Evolutionary conservation across 2,888 invertebrate species (phyloP), one percentile per base, ranked within the genome.

Genomic region (Brachylomia viminalis): DNA sequence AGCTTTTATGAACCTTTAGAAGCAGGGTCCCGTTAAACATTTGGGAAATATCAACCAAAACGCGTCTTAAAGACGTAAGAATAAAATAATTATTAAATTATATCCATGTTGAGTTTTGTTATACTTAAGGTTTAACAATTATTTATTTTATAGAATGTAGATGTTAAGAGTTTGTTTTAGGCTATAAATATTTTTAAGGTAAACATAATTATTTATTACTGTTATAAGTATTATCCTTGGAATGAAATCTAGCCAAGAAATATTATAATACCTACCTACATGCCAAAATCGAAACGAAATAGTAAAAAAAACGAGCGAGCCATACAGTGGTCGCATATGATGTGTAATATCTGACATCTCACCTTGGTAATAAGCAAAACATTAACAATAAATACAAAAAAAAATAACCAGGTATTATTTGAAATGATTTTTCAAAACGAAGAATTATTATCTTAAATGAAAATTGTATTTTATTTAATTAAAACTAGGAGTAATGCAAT

Each of bases 41-140:
- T 58, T 23, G 2, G 30, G 1, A 11, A 33, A 52, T 54, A 5
- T 13, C 27, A 27, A 52, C 30, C n/a, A n/a, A 49, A 76, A 76
- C 3, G 2, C 23, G 6, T 49, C 42, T 11, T n/a, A 68, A 17
- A 23, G 1, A 27, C 0, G 15, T 27, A 23, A 42, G 0, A 71
- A 38, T 71, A 69, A 27, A 54, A 27, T 38, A 0, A 7, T 49
- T 20, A 30, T n/a, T n/a, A 38, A 20, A 20, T 27, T 30, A 58
- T 59, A 17, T 23, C 42, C 54, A 30, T 69, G 65, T 79, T 79
- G 23, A 69, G 42, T 79, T 69, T 81, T 47, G 47, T 65, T 49
- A 66, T 17, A 7, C 38, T 38, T 5, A 38, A 38, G 2, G 59
- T 54, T 33, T 52, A 23, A 59, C 3, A 27, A 68, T 30, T 38